Percentiles rank a stretch among this genome's conserved stretches.
Evolutionary conservation across 2,113 vertebrate species (phyloP).

Genomic region (Xerus inauris): DNA sequence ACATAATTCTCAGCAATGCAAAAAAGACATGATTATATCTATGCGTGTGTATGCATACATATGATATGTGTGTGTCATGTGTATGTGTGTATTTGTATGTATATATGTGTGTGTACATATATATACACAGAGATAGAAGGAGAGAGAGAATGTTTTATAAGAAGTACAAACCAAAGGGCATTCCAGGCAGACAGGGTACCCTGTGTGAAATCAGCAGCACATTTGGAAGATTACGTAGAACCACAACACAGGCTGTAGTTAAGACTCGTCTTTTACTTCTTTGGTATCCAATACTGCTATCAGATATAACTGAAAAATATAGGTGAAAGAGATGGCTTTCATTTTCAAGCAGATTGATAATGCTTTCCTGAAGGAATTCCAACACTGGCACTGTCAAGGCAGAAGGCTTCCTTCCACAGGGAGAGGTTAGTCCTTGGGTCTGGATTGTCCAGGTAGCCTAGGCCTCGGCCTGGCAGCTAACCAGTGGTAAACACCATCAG

Average conservation of each 20-base stretch:
- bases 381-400: not conserved
- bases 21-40: not conserved
- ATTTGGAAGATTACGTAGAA: not conserved
- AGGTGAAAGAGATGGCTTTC: not conserved
- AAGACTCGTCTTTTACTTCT: not conserved
- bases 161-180: not conserved
- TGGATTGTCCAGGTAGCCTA: not conserved
- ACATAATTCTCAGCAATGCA: not conserved
- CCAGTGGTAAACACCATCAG: not conserved
- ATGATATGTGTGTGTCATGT: not conserved
- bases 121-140: not conserved
- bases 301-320: not conserved
- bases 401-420: not conserved
- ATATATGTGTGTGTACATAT: no score
- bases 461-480: not conserved
- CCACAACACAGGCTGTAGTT: accelerated
- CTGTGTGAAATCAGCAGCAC: not conserved
- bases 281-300: not conserved
- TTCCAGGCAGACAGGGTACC: not conserved
- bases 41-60: not conserved
- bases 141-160: not conserved
- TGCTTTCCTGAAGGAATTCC: not conserved
- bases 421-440: not conserved
- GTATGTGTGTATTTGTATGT: not conserved
- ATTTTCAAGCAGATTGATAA: not conserved